Percentiles rank a stretch among this genome's conserved stretches.
Evolutionary conservation across 2,113 vertebrate species (phyloP).

Genomic region (Ceyx melanurus): DNA sequence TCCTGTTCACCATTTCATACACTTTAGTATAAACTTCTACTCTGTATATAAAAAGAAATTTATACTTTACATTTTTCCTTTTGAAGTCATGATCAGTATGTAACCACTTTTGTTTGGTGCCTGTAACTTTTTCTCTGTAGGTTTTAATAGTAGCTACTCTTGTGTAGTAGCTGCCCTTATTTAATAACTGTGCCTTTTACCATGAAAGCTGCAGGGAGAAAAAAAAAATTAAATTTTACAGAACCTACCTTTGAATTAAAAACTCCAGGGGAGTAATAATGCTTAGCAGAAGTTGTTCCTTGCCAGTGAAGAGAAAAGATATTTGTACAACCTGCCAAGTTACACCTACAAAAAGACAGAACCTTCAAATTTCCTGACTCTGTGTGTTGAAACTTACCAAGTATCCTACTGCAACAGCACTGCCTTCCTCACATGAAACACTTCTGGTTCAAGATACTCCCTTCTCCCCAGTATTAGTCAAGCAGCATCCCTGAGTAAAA

Average conservation of each 20-base stretch:
- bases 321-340: conserved; percentile 49
- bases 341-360: conserved; percentile 53
- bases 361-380: conserved; percentile 54
- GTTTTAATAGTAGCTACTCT: neutral
- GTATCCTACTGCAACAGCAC: conserved; percentile 9
- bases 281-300: neutral
- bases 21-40: neutral
- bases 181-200: conserved; percentile 20
- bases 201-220: neutral
- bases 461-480: neutral
- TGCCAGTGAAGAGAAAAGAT: neutral
- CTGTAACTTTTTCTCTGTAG: neutral
- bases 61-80: neutral
- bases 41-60: neutral
- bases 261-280: conserved; percentile 18
- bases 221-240: conserved; percentile 10
- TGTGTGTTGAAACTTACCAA: conserved; percentile 29
- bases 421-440: conserved; percentile 15
- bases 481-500: neutral
- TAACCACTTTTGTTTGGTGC: neutral
- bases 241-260: conserved; percentile 38
- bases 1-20: neutral
- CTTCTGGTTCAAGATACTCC: neutral
- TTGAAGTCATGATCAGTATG: neutral
- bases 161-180: neutral